Evolutionary conservation across 2,888 invertebrate species (phyloP), one percentile per base, ranked within the genome.

Genomic region (Xanthia icteritia): DNA sequence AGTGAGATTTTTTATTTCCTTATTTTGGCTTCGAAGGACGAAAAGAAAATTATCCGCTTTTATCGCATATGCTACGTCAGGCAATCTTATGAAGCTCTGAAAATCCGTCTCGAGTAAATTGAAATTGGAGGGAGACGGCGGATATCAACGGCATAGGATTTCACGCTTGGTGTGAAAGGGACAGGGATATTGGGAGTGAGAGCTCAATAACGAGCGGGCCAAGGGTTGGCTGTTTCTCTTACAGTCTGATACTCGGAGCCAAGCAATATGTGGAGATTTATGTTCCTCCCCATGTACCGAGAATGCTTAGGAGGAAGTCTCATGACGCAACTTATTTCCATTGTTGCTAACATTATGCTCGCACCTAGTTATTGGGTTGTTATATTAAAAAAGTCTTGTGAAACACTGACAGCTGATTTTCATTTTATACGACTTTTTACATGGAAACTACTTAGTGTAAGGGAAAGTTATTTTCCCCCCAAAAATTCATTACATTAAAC

Each of bases 51-150:
- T 15, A 76, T 89, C 82, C 23, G 1, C 20, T 64, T 81, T 81
- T 77, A 68, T 73, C 17, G 58, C 87, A 65, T 91, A 83, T 89
- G 82, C 92, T 92, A 77, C 72, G 76, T 65, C 68, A 82, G 71
- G 88, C 93, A 86, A 94, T 95, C 94, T 94, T 92, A 93, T 94
- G 95, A 95, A 96, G 94, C 95, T 93, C 94, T 96, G 95, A 96
- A 96, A 96, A 96, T 96, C 96, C 96, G 91, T 94, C 96, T 96
- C 96, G 95, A 96, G 96, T 96, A 96, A 96, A 96, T 96, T 96
- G 96, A 96, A 97, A 97, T 96, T 93, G 93, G 94, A 97, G 92
- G 85, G 95, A 95, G 97, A 97, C 81, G 84, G 94, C 91, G 87
- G 79, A 89, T 78, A 83, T 82, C 69, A 81, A 81, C 85, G 85